A percentile compares a stretch with the other conserved stretches of the same genome.
Evolutionary conservation across 92 coral and sea anemone species (phyloP).

Genomic region (Bergia puertoricense): DNA sequence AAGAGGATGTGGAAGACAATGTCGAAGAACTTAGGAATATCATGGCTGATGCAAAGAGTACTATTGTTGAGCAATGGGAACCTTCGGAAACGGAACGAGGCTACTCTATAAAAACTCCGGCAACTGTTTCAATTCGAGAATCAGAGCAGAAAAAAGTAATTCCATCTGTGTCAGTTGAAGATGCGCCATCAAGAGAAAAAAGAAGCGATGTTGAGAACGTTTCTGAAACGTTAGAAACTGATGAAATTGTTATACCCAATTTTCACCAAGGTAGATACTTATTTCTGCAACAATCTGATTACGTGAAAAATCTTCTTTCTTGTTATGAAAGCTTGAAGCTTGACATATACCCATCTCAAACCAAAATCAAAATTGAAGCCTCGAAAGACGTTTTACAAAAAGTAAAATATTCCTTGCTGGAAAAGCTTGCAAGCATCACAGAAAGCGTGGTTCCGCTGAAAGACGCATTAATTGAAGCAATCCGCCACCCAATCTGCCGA

Average conservation of each 20-base stretch:
- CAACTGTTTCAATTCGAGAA: neutral
- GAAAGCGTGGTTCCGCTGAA: neutral
- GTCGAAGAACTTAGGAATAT: slow-evolving; percentile 24
- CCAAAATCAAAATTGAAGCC: slow-evolving; percentile 4
- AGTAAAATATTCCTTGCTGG: neutral
- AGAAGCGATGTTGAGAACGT: neutral
- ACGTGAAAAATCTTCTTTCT: neutral
- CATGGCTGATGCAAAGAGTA: slow-evolving; percentile 22
- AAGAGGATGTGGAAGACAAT: slow-evolving; percentile 39
- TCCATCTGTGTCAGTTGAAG: neutral
- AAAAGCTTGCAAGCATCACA: slow-evolving; percentile 15
- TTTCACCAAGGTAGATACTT: neutral
- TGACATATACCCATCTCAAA: neutral
- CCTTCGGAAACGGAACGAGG: slow-evolving; percentile 9
- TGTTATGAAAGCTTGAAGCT: neutral
- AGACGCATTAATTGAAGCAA: neutral
- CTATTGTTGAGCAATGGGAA: neutral
- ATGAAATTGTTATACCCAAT: neutral
- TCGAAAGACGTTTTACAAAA: neutral
- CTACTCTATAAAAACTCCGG: slow-evolving; percentile 16
- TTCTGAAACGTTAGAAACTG: neutral
- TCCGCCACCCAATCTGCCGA: neutral
- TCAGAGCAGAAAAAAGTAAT: neutral
- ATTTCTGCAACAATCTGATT: slow-evolving; percentile 3
- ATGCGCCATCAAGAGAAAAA: neutral